Conservation (phyloP, 1,140 invertebrate genomes). For the Papilio polytes region DNA sequence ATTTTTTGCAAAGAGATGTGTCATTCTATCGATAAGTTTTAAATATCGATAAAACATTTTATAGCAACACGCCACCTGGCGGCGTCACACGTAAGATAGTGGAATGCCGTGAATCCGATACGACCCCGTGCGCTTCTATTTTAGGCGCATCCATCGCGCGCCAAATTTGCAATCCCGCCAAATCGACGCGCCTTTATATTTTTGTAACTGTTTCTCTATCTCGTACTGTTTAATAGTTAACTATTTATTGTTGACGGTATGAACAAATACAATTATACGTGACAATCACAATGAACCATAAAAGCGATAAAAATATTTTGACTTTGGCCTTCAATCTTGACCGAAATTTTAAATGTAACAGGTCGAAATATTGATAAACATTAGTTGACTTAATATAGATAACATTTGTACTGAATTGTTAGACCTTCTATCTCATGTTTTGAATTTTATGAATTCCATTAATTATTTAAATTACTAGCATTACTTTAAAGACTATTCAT, state of each 20-base stretch:
- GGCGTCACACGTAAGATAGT: constrained; percentile 55
- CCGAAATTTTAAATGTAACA: constrained; percentile 50
- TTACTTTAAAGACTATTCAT: too few relatives aligned
- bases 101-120: constrained; percentile 79
- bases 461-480: too few relatives aligned
- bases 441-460: not conserved
- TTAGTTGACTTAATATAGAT: constrained; percentile 26
- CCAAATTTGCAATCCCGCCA: constrained; percentile 81
- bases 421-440: not conserved
- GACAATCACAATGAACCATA: not conserved
- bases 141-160: constrained; percentile 69
- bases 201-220: constrained; percentile 78
- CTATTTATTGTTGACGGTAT: constrained; percentile 41
- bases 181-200: constrained; percentile 77
- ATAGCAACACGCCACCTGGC: constrained; percentile 50
- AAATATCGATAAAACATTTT: not conserved
- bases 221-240: constrained; percentile 53
- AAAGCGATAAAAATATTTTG: constrained; percentile 61
- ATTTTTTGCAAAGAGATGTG: not conserved
- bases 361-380: constrained; percentile 39
- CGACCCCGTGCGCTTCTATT: constrained; percentile 73
- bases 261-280: not conserved
- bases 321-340: constrained; percentile 78
- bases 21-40: not conserved
- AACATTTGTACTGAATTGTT: not conserved